A percentile compares a stretch with the other conserved stretches of the same genome.
phyloP scores from a whole-genome alignment of 2,797 vertebrate genomes.

The Melanotaenia parkinsoni region DNA sequence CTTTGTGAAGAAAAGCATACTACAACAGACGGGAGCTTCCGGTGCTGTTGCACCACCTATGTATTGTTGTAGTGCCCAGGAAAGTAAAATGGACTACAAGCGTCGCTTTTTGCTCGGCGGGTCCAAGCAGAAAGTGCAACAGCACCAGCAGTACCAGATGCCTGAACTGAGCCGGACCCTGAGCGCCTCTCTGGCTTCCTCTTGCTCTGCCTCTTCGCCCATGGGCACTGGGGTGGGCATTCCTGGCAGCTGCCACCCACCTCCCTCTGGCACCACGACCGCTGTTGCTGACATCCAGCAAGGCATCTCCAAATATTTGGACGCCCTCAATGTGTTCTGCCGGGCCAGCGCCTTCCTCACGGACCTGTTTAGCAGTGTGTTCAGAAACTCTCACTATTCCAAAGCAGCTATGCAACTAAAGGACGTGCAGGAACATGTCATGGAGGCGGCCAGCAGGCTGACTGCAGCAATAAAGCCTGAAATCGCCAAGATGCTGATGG shows the following conservation, averaged over 20 bases:
- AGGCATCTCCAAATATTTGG: slow-evolving; percentile 99
- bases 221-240: slow-evolving; percentile 85
- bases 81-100: slow-evolving; percentile 99
- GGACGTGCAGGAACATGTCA: slow-evolving; percentile 99
- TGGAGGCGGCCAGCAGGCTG: slow-evolving; percentile 96
- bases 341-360: slow-evolving; percentile 98
- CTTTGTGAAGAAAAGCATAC: slow-evolving; percentile 43
- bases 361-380: slow-evolving; percentile 98
- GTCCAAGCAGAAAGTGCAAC: slow-evolving; percentile 99
- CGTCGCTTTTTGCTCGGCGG: slow-evolving; percentile 99
- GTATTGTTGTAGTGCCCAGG: slow-evolving; percentile 99
- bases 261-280: slow-evolving; percentile 83
- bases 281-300: slow-evolving; percentile 99
- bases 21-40: slow-evolving; percentile 69
- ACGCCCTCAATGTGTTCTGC: slow-evolving; percentile 98
- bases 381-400: slow-evolving; percentile 98
- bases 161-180: slow-evolving; percentile 95
- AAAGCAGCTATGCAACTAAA: slow-evolving; percentile 99
- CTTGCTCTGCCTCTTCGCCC: slow-evolving; percentile 83
- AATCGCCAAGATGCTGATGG: slow-evolving; percentile 99
- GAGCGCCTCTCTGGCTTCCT: slow-evolving; percentile 89
- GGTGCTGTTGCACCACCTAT: slow-evolving; percentile 88
- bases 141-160: slow-evolving; percentile 98
- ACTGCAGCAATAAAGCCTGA: slow-evolving; percentile 99
- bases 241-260: slow-evolving; percentile 87